Evolutionary conservation across 2,888 invertebrate genomes (phyloP), one percentile per base, ranked within the genome.

Genomic region (Drosophila colorata): DNA sequence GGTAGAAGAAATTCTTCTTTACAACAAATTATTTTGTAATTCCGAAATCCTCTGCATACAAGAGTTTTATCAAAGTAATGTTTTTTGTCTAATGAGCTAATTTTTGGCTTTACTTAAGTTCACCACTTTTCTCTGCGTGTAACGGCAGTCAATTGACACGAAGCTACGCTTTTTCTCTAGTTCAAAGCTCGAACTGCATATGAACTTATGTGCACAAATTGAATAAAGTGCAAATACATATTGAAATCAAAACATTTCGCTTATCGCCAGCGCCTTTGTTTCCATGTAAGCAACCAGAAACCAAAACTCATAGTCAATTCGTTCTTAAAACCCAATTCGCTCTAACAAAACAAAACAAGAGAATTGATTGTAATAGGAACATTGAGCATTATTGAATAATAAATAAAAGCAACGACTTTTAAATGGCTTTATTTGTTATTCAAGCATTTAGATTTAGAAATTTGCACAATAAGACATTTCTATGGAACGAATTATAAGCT

Each of bases 221-320:
- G 13, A 58, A 47, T 55, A 28, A 63, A 72, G 55, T 57, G 52
- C 67, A 57, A 47, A 53, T 52, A 28, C 23, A 37, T 47, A 8
- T 40, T 11, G 57, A 56, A 66, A 33, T 40, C 9, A 25, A 40
- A 67, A 23, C 40, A 35, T 9, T 40, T 23, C 6, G 43, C 71
- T 74, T 74, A 74, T 74, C 74, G 57, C 16, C 4, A 3, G 20
- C 7, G 18, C 11, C 71, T 74, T 71, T 71, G 71, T 18, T 33
- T 33, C 33, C 33, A 33, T 28, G 2, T 2, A 28, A 28, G 28
- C 2, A 28, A 28, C 8, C 38, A 31, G 31, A 37, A 35, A 56
- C 31, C 6, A 18, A 3, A 47, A 23, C 20, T 46, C 56, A 38
- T 40, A 28, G 8, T 28, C 14, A 43, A 53, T 18, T 51, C 16